These are phyloP conservation scores for Scytalopus superciliaris DNA, from an alignment of 2,113 vertebrate species.

Conservation along the genomic window DNA sequence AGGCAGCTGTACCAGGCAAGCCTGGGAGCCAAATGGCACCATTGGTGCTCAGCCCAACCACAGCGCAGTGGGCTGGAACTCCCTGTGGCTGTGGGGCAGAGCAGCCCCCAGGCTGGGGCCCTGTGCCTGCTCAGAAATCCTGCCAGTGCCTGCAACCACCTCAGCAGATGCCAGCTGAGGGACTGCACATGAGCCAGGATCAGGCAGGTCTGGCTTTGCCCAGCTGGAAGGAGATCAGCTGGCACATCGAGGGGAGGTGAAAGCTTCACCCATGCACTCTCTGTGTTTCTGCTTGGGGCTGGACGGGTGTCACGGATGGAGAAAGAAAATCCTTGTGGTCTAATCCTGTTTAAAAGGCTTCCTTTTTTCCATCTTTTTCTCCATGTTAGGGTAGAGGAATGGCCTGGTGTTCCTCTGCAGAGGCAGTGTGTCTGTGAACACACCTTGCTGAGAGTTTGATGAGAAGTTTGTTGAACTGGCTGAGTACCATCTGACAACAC, in stretches of 20 bases:
- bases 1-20: background rate
- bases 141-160: background rate
- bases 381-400: background rate
- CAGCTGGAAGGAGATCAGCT: background rate
- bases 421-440: background rate
- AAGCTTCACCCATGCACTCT: background rate
- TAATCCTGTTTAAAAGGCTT: background rate
- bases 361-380: background rate
- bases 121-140: background rate
- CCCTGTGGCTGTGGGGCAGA: background rate
- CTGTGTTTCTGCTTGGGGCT: background rate
- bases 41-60: background rate
- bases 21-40: background rate
- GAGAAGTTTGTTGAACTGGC: background rate
- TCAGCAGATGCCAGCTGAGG: background rate
- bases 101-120: background rate
- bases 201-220: background rate
- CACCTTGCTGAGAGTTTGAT: background rate
- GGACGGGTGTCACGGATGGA: fast-evolving
- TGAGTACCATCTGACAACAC: background rate
- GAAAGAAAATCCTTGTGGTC: background rate
- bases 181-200: fast-evolving
- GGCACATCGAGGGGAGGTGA: background rate
- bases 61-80: fast-evolving
- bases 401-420: background rate